phyloP scores from a whole-genome alignment of 1,140 invertebrate genomes.

The Drosophila kikkawai region DNA sequence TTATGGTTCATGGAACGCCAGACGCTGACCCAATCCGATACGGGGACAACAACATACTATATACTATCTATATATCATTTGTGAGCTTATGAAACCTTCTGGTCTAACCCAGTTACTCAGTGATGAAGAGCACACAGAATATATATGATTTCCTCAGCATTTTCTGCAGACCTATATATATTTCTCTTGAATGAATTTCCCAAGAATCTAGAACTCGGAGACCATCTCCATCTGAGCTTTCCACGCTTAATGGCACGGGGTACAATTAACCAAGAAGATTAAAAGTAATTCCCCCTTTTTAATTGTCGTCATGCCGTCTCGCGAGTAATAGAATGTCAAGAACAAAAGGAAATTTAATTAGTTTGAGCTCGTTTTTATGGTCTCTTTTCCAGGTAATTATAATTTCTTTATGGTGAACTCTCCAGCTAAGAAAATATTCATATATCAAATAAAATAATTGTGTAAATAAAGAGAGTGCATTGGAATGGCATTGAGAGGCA shows the following conservation, averaged over 20 bases:
- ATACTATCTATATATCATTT: slow-evolving; percentile 9
- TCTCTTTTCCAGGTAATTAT: slow-evolving; percentile 27
- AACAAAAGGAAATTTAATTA: slow-evolving; percentile 53
- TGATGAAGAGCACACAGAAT: slow-evolving; percentile 7
- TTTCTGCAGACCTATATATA: not conserved
- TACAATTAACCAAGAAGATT: slow-evolving; percentile 15
- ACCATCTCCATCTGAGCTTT: slow-evolving; percentile 15
- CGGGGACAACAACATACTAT: not conserved
- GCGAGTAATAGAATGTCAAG: slow-evolving; percentile 32
- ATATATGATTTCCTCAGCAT: not conserved
- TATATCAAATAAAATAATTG: too few species aligned
- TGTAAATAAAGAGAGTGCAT: not conserved
- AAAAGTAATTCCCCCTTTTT: slow-evolving; percentile 21
- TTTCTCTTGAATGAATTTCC: not conserved
- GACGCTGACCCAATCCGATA: slow-evolving; percentile 41
- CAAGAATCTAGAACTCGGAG: slow-evolving; percentile 9
- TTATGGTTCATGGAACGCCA: slow-evolving; percentile 46
- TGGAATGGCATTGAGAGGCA: slow-evolving; percentile 1
- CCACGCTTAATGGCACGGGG: slow-evolving; percentile 19
- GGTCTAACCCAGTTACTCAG: slow-evolving; percentile 47
- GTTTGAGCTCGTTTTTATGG: slow-evolving; percentile 37
- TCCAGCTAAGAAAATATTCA: too few species aligned
- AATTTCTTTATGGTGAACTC: slow-evolving; percentile 9
- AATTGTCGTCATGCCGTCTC: slow-evolving; percentile 24
- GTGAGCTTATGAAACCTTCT: slow-evolving; percentile 45